A percentile compares a stretch with the other conserved stretches of the same genome.
Conservation (phyloP, 2,888 invertebrate genomes). For the Acholoe squamosa region DNA sequence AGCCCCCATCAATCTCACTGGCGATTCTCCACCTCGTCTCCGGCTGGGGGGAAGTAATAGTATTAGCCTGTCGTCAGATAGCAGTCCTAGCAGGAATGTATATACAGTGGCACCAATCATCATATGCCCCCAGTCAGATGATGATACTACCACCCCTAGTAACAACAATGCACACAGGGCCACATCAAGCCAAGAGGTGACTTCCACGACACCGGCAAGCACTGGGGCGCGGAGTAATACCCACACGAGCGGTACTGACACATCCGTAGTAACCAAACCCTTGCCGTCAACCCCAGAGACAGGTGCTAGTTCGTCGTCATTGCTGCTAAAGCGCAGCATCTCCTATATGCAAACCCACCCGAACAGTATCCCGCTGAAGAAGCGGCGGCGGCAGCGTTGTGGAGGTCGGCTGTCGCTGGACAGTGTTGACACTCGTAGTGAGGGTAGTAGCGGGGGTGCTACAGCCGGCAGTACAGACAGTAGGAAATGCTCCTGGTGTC, state of each 20-base stretch:
- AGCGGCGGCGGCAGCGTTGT: constrained; percentile 22
- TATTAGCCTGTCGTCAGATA: neutral
- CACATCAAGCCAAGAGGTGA: neutral
- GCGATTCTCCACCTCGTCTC: neutral
- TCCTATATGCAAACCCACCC: constrained; percentile 54
- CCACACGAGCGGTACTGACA: neutral
- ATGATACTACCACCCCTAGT: neutral
- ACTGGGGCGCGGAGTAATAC: neutral
- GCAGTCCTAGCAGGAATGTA: no score
- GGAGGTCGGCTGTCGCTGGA: constrained; percentile 36
- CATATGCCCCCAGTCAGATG: no score
- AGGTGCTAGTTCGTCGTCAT: neutral
- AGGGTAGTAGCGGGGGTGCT: neutral
- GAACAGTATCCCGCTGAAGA: constrained; percentile 52
- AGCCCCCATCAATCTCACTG: neutral
- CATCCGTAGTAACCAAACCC: neutral
- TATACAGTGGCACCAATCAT: no score
- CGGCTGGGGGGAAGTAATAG: neutral
- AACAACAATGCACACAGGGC: neutral
- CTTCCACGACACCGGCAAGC: neutral
- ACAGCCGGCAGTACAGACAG: neutral
- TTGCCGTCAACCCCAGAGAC: neutral
- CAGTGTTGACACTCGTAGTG: neutral
- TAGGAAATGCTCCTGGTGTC: constrained; percentile 48
- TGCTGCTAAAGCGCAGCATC: constrained; percentile 7